phyloP scores from a whole-genome alignment of 1,140 invertebrate genomes.

The Dinothrombium tinctorium region DNA sequence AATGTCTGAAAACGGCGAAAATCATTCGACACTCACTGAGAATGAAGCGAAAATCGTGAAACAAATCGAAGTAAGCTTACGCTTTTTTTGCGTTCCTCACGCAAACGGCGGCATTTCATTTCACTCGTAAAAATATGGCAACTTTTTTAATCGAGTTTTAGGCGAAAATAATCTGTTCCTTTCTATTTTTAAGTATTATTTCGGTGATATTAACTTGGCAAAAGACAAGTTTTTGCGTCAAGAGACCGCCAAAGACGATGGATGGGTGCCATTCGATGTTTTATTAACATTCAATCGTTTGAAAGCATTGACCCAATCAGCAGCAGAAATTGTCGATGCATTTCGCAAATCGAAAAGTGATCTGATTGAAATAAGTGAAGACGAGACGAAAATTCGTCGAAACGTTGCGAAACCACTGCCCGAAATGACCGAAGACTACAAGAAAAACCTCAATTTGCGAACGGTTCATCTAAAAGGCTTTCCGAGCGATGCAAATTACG shows the following conservation, averaged over 20 bases:
- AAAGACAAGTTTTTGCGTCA: constrained; percentile 69
- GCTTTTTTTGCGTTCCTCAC: no score
- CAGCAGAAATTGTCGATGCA: constrained; percentile 41
- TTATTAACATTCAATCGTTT: constrained; percentile 72
- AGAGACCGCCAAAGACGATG: constrained; percentile 56
- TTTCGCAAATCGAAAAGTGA: constrained; percentile 44
- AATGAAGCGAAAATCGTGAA: constrained; percentile 1
- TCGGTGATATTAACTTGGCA: constrained; percentile 63
- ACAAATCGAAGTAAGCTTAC: background rate
- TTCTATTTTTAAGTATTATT: constrained; percentile 37
- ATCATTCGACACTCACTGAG: no score
- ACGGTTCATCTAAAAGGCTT: constrained; percentile 80
- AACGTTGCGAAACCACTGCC: constrained; percentile 49
- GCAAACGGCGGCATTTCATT: no score
- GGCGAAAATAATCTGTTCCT: no score
- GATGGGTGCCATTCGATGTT: constrained; percentile 57
- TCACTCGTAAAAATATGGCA: no score
- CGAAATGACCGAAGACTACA: constrained; percentile 53
- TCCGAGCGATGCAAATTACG: constrained; percentile 37
- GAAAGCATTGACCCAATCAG: constrained; percentile 40
- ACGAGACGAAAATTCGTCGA: constrained; percentile 53
- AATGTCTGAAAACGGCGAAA: no score
- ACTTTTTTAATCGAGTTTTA: no score
- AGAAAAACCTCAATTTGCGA: constrained; percentile 43
- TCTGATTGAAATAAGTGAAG: constrained; percentile 54